A percentile compares a stretch with the other conserved stretches of the same genome.
phyloP scores from a whole-genome alignment of 2,113 vertebrate species.

The Hystrix brachyura region DNA sequence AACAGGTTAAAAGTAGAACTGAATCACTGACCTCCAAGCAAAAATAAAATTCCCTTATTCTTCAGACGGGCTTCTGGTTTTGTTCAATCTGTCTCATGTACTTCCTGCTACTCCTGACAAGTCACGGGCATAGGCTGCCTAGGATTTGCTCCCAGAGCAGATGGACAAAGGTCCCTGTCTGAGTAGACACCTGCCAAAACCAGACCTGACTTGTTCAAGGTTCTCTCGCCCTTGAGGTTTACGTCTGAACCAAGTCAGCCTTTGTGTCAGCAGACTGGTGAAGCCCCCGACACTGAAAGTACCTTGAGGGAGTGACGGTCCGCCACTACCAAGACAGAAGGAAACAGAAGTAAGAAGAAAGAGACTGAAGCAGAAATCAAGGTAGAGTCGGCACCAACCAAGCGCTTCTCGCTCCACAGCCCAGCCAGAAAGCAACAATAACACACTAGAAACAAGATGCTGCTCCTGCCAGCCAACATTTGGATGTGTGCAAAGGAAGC shows the following conservation, averaged over 20 bases:
- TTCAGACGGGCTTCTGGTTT: background rate
- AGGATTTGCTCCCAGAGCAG: background rate
- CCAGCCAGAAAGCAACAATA: background rate
- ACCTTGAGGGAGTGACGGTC: background rate
- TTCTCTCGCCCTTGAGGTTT: background rate
- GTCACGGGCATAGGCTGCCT: background rate
- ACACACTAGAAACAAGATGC: no score
- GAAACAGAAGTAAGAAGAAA: background rate
- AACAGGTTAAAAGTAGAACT: background rate
- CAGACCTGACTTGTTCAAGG: background rate
- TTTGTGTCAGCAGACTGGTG: background rate
- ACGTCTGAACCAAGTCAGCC: no score
- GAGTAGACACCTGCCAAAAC: background rate
- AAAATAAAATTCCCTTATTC: background rate
- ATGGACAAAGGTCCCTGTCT: no score
- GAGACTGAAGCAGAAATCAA: background rate
- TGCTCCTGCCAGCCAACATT: background rate
- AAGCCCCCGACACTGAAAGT: background rate
- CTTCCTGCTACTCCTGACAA: background rate
- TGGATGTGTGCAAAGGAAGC: background rate
- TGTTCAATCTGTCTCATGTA: rapidly evolving
- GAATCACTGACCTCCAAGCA: background rate
- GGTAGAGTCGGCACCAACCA: background rate
- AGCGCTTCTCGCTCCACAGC: background rate
- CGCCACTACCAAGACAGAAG: background rate